These are phyloP conservation scores for Danio kyathit DNA, from an alignment of 2,797 vertebrate genomes.

Conservation along the genomic window DNA sequence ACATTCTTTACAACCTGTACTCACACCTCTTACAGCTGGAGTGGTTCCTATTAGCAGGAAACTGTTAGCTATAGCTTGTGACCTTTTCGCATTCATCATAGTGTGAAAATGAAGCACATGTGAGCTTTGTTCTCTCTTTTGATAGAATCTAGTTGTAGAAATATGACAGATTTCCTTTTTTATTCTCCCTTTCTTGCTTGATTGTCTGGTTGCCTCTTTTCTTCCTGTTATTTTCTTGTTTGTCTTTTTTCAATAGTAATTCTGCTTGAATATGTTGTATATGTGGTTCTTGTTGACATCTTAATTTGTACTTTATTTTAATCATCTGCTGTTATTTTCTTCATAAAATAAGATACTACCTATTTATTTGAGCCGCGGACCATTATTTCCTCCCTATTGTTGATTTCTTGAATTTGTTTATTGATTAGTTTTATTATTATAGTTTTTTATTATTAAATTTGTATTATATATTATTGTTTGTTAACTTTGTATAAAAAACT, in stretches of 20 bases:
- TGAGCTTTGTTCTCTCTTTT: conserved; percentile 24
- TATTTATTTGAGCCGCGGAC: not conserved
- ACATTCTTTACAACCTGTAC: conserved; percentile 35
- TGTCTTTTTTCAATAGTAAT: not conserved
- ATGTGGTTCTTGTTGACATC: not conserved
- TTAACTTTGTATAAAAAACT: too few species aligned
- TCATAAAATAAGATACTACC: too few species aligned
- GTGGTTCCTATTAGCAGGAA: conserved; percentile 46
- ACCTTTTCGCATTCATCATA: conserved; percentile 39
- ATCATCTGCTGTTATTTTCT: not conserved
- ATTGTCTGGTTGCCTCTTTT: not conserved
- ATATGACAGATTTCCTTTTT: not conserved
- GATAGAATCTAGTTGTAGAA: conserved; percentile 15
- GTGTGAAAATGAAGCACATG: conserved; percentile 46
- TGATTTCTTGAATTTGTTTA: too few species aligned
- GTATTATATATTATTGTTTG: too few species aligned
- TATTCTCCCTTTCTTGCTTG: not conserved
- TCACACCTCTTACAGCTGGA: conserved; percentile 48
- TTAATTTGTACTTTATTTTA: not conserved
- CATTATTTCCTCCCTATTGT: not conserved
- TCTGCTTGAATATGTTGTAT: not conserved
- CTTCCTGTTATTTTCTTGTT: not conserved
- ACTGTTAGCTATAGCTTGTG: conserved; percentile 41
- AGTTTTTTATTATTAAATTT: too few species aligned
- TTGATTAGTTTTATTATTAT: too few species aligned